These are phyloP conservation scores for Parapristionchus giblindavisi DNA, from an alignment of 2,888 invertebrate genomes.

Conservation along the genomic window DNA sequence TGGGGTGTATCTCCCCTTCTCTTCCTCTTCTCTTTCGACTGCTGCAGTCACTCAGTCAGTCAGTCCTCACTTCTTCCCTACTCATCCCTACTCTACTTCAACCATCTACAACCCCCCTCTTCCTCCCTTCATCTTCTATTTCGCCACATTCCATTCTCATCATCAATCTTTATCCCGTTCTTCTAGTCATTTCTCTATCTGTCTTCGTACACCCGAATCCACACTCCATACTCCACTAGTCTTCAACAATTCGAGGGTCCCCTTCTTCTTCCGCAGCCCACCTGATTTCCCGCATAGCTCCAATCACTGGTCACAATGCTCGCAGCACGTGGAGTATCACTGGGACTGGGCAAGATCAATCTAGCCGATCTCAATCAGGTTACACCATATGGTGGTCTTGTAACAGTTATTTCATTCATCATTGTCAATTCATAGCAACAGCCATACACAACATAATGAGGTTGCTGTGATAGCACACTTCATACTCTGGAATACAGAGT, in stretches of 20 bases:
- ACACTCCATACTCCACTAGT: too few species aligned
- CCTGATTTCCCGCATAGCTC: background rate
- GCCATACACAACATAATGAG: too few species aligned
- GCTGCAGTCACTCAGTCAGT: slow-evolving; percentile 2
- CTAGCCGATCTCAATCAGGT: slow-evolving; percentile 65
- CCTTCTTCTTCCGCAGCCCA: background rate
- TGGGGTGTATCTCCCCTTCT: slow-evolving; percentile 24
- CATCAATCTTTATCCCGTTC: background rate
- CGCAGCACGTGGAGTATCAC: slow-evolving; percentile 66
- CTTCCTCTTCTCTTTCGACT: slow-evolving; percentile 3
- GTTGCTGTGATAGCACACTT: too few species aligned
- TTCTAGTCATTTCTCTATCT: background rate
- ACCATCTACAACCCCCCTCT: background rate
- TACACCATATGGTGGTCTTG: slow-evolving; percentile 35
- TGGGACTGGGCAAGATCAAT: slow-evolving; percentile 69
- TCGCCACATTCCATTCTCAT: background rate
- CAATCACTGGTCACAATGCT: slow-evolving; percentile 49
- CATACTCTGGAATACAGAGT: too few species aligned
- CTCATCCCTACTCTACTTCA: slow-evolving; percentile 20
- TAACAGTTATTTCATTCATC: too few species aligned
- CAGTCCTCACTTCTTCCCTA: slow-evolving; percentile 19
- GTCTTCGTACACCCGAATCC: too few species aligned
- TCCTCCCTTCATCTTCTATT: background rate
- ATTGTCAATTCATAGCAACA: too few species aligned
- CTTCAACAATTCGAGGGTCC: too few species aligned